Evolutionary conservation across 2,888 invertebrate species (phyloP).

Genomic region (Adelphocoris suturalis): DNA sequence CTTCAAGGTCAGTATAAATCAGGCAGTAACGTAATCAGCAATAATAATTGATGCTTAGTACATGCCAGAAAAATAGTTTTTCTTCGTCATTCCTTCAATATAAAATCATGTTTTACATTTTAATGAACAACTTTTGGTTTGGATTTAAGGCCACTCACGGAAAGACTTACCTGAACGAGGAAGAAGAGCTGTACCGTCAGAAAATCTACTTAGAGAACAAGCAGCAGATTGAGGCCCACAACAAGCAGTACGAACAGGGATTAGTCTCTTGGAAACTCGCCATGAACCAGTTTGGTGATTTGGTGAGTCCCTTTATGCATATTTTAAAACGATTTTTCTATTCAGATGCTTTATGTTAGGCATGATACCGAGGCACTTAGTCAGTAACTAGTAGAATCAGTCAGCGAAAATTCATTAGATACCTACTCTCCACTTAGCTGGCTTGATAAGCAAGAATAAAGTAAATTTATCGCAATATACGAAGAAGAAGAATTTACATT

Average conservation of each 20-base stretch:
- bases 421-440: too few relatives aligned
- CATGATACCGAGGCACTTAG: too few relatives aligned
- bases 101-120: background rate
- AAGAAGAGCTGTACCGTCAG: constrained; percentile 59
- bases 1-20: constrained; percentile 23
- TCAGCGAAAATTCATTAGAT: too few relatives aligned
- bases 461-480: too few relatives aligned
- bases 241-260: constrained; percentile 86
- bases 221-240: constrained; percentile 90
- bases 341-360: too few relatives aligned
- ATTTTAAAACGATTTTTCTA: too few relatives aligned
- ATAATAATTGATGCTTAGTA: background rate
- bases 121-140: background rate
- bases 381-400: too few relatives aligned
- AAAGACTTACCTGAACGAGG: constrained; percentile 49
- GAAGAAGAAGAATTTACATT: too few relatives aligned
- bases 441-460: too few relatives aligned
- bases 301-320: constrained; percentile 79
- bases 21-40: background rate
- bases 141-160: constrained; percentile 16
- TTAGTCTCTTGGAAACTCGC: constrained; percentile 84
- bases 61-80: background rate
- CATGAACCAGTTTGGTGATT: constrained; percentile 91
- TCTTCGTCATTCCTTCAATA: background rate
- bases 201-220: constrained; percentile 83